phyloP scores from a whole-genome alignment of 2,797 vertebrate species.

The Rhincodon typus region DNA sequence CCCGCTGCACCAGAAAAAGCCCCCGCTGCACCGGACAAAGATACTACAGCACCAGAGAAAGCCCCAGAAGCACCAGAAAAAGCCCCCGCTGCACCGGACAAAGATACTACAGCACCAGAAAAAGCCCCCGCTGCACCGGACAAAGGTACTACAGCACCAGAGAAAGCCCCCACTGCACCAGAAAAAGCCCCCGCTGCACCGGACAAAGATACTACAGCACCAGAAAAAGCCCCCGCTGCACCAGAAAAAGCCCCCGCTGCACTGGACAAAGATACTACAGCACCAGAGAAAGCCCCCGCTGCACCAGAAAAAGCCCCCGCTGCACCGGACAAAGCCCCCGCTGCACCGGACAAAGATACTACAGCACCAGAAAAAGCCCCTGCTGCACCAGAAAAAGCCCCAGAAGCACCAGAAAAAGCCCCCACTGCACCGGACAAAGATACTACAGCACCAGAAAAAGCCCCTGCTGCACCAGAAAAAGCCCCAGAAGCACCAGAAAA shows the following conservation, averaged over 20 bases:
- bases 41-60: neutral
- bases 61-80: neutral
- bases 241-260: neutral
- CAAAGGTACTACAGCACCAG: too few species aligned
- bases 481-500: neutral
- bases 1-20: neutral
- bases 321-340: neutral
- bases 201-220: neutral
- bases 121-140: neutral
- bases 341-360: too few species aligned
- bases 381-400: neutral
- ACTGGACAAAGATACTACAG: neutral
- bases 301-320: neutral
- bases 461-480: neutral
- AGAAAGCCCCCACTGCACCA: neutral
- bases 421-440: neutral
- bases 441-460: neutral
- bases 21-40: neutral
- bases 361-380: neutral
- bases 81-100: neutral
- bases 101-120: neutral
- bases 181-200: too few species aligned
- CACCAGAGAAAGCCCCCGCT: neutral
- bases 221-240: neutral
- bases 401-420: neutral